Percentiles rank a stretch among this genome's conserved stretches.
phyloP scores from a whole-genome alignment of 1,140 invertebrate species.

The Araneus ventricosus region DNA sequence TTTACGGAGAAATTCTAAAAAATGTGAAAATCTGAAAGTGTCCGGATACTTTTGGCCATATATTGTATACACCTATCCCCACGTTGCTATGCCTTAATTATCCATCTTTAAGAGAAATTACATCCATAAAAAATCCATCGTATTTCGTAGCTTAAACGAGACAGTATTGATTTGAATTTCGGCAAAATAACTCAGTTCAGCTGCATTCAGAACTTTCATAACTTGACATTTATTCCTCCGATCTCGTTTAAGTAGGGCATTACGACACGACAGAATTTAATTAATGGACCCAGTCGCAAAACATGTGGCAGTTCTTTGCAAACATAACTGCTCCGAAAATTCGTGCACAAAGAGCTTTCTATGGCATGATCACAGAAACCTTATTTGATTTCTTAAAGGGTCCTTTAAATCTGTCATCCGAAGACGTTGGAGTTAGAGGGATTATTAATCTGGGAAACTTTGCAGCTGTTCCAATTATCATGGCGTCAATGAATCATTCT shows the following conservation, averaged over 20 bases:
- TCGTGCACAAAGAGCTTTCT: not conserved
- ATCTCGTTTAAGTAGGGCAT: not conserved
- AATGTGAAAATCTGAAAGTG: too few relatives aligned
- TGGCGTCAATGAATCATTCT: not conserved
- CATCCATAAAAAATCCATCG: too few relatives aligned
- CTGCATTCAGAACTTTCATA: too few relatives aligned
- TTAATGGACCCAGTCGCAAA: not conserved
- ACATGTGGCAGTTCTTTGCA: not conserved
- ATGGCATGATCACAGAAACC: not conserved
- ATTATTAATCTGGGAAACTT: constrained; percentile 47
- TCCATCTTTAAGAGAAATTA: too few relatives aligned
- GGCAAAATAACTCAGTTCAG: too few relatives aligned
- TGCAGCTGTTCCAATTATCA: constrained; percentile 33
- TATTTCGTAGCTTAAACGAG: too few relatives aligned
- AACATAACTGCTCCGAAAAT: not conserved
- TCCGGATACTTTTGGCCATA: too few relatives aligned
- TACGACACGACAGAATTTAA: not conserved
- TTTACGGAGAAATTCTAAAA: too few relatives aligned
- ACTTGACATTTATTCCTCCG: not conserved
- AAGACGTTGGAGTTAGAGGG: constrained; percentile 6
- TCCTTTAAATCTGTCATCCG: not conserved
- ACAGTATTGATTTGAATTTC: too few relatives aligned
- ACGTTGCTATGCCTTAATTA: too few relatives aligned
- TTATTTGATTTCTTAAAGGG: not conserved
- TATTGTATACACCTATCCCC: too few relatives aligned